Evolutionary conservation across 37 sponge, comb jelly and placozoan species (phyloP), one percentile per base, ranked within the genome.

Genomic region (Dysidea cf. avara): DNA sequence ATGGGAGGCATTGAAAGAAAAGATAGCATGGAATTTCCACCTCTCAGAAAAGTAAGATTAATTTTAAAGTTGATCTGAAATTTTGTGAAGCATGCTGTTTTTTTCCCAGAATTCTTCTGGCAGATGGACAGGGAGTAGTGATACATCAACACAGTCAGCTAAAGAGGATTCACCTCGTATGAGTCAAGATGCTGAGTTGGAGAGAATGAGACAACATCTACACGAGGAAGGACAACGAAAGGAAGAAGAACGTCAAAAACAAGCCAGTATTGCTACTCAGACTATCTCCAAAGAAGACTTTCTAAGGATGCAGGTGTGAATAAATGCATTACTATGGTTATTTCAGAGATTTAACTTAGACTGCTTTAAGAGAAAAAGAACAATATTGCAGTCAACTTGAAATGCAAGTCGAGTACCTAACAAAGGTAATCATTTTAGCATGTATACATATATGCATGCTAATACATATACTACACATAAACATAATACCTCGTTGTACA

Each of bases 1-100:
- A 36, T 66, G 31, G 53, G 57, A 14, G 90, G 84, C 2, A 71
- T 83, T 46, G 78, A 75, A 30, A 84, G 79, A 13, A 79, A 82
- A 40, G 79, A 82, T 7, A 79, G 57, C 46, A 31, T 79, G 47
- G 90, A 89, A 1, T 39, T 83, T 16, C 80, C 84, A 17, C 17
- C 64, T 3, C 31, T 74, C 16, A 69, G 61, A 38, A 68, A 80
- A 71, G 87, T 86, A 17, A 0, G 22, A 36, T 43, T 43, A 9
- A 43, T 12, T 43, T 12, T 43, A n/a, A n/a, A n/a, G n/a, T n/a
- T n/a, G n/a, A n/a, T n/a, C 51, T 49, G 51, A 49, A 49, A 12
- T 49, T 49, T 12, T 17, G 16, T 49, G 16, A 49, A 49, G 14
- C 51, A 49, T 49, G 14, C 16, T 49, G 51, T 16, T n/a, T n/a